Evolutionary conservation across 2,797 vertebrate species (phyloP).

Genomic region (Poeciliopsis paucimaculata): DNA sequence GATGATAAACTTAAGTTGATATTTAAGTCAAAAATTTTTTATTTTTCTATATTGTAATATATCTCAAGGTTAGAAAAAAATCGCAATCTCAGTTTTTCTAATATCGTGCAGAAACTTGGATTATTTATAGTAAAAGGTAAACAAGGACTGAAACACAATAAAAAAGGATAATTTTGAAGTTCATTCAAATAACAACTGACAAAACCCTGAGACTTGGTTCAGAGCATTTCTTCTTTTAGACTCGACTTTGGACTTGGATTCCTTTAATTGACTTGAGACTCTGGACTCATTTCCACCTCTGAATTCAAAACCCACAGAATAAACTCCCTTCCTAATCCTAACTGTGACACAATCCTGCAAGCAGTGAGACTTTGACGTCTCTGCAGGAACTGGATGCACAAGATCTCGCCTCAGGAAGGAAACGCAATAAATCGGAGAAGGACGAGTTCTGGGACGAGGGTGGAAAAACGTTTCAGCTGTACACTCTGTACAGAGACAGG

Average conservation of each 20-base stretch:
- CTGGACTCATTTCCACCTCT: not conserved
- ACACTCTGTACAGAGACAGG: conserved; percentile 87
- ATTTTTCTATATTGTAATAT: too few relatives aligned
- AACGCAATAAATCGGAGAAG: conserved; percentile 48
- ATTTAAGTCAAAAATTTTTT: too few relatives aligned
- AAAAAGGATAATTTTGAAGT: not conserved
- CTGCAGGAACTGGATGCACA: conserved; percentile 23
- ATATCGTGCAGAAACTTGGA: too few relatives aligned
- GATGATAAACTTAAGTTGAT: too few relatives aligned
- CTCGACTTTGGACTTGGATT: not conserved
- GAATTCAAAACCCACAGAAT: not conserved
- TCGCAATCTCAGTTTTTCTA: too few relatives aligned
- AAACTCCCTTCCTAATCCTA: not conserved
- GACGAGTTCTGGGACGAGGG: conserved; percentile 48
- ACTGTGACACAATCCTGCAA: not conserved
- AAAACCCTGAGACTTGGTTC: not conserved
- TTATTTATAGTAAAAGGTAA: not conserved
- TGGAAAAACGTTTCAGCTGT: conserved; percentile 83
- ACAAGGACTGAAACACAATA: not conserved
- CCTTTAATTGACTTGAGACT: not conserved
- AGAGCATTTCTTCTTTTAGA: not conserved
- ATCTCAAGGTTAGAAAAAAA: too few relatives aligned
- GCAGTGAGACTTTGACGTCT: not conserved
- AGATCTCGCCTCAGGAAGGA: conserved; percentile 62
- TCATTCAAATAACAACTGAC: not conserved